Evolutionary conservation across 2,113 vertebrate species (phyloP).

Genomic region (Actenoides hombroni): DNA sequence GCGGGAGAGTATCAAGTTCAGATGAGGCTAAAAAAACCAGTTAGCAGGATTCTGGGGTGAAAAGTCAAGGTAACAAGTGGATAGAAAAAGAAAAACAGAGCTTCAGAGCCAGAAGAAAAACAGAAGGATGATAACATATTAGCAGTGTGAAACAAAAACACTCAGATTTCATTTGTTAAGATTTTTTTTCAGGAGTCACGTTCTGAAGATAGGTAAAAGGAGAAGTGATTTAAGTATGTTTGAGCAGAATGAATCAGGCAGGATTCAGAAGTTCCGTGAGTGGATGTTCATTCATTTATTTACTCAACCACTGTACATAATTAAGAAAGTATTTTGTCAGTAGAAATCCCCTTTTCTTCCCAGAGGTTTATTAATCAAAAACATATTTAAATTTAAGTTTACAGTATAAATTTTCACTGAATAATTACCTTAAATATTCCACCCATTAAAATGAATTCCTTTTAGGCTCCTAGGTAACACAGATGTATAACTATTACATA

Average conservation of each 20-base stretch:
- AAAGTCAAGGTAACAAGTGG: background rate
- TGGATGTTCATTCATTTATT: background rate
- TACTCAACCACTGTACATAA: background rate
- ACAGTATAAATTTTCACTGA: background rate
- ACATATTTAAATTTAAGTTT: background rate
- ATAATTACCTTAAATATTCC: background rate
- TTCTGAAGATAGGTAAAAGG: background rate
- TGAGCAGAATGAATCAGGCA: background rate
- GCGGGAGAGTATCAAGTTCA: background rate
- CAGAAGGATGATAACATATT: background rate
- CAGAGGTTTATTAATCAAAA: background rate
- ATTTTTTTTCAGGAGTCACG: background rate
- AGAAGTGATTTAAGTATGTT: background rate
- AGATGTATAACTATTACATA: background rate
- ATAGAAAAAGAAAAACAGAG: background rate
- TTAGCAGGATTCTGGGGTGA: background rate
- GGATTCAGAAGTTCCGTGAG: background rate
- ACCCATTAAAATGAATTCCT: background rate
- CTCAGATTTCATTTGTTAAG: background rate
- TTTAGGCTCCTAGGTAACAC: background rate
- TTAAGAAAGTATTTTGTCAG: background rate
- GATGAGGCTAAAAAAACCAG: background rate
- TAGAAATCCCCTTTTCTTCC: background rate
- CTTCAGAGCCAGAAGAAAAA: background rate
- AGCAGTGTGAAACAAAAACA: background rate